phyloP scores from a whole-genome alignment of 2,113 vertebrate species.

The Thunnus thynnus region DNA sequence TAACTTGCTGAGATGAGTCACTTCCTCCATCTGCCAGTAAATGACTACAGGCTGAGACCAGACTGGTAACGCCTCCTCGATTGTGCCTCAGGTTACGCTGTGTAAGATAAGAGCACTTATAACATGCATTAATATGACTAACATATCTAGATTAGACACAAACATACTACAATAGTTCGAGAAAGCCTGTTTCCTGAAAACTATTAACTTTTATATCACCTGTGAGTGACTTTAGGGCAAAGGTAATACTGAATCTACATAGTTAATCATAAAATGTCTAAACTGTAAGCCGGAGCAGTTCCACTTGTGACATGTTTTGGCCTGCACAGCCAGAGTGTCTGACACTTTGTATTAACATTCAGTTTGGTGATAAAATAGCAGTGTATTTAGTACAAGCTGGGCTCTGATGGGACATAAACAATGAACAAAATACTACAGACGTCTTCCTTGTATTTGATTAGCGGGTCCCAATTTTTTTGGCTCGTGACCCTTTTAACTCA shows the following conservation, averaged over 20 bases:
- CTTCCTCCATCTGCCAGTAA: slow-evolving; percentile 63
- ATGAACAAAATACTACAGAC: neutral
- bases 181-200: neutral
- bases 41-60: slow-evolving; percentile 10
- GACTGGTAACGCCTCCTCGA: slow-evolving; percentile 21
- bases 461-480: neutral
- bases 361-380: slow-evolving; percentile 9
- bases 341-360: slow-evolving; percentile 6
- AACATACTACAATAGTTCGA: neutral
- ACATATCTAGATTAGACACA: slow-evolving; percentile 3
- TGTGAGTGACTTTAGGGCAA: neutral
- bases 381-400: neutral
- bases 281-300: neutral
- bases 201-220: neutral
- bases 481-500: neutral
- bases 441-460: neutral
- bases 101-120: slow-evolving; percentile 6
- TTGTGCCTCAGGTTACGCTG: slow-evolving; percentile 45
- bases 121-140: neutral
- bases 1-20: slow-evolving; percentile 61
- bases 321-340: slow-evolving; percentile 28
- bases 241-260: neutral
- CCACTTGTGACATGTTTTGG: slow-evolving; percentile 12
- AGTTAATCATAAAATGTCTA: neutral
- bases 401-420: neutral